Conservation (phyloP, 2,888 invertebrate genomes). For the Himalopsyche kuldschensis region DNA sequence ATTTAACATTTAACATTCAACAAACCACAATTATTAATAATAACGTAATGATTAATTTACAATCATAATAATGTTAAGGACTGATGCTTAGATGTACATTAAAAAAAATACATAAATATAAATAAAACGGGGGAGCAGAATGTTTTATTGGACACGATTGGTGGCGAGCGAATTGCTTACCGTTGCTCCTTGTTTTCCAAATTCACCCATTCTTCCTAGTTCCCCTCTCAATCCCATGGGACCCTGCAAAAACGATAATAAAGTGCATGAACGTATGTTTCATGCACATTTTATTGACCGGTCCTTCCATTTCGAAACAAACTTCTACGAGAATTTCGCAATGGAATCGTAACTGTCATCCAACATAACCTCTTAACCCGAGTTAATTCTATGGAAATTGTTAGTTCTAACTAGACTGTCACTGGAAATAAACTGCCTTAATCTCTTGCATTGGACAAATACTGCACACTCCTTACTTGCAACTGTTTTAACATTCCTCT, state of each 20-base stretch:
- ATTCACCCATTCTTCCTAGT: slow-evolving; percentile 69
- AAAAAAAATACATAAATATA: slow-evolving; percentile 14
- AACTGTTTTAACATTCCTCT: too few species aligned
- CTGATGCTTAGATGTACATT: slow-evolving; percentile 5
- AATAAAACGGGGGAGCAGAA: background rate
- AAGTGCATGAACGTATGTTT: slow-evolving; percentile 30
- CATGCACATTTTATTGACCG: slow-evolving; percentile 24
- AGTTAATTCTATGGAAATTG: background rate
- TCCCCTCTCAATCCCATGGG: slow-evolving; percentile 81
- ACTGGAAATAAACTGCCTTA: background rate
- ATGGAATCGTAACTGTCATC: background rate
- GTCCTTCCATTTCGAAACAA: background rate
- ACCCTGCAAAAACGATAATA: slow-evolving; percentile 60
- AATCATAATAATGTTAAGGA: slow-evolving; percentile 7
- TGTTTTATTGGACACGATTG: slow-evolving; percentile 43
- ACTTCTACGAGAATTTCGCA: background rate
- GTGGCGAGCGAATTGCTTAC: slow-evolving; percentile 61
- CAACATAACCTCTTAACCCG: background rate
- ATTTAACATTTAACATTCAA: slow-evolving; percentile 34
- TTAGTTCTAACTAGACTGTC: background rate
- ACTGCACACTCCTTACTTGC: too few species aligned
- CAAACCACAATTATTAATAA: slow-evolving; percentile 28
- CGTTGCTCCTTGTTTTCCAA: slow-evolving; percentile 75
- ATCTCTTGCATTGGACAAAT: background rate
- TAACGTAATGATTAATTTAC: slow-evolving; percentile 30